Evolutionary conservation across 2,797 vertebrate genomes (phyloP).

Genomic region (Brotula barbata): DNA sequence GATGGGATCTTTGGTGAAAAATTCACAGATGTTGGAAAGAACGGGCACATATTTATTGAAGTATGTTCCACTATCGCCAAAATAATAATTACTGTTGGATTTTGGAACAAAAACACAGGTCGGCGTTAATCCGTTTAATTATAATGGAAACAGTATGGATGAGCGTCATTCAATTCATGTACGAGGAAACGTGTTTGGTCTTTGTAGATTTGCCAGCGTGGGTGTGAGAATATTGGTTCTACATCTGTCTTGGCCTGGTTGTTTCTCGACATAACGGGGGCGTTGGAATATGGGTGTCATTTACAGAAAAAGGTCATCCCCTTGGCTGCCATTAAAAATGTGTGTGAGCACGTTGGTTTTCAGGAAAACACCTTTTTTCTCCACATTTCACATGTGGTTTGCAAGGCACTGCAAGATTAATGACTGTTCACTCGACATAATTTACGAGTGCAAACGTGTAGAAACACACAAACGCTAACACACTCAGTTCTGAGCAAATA

Average conservation of each 20-base stretch:
- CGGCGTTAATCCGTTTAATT: background rate
- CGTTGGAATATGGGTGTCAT: constrained; percentile 50
- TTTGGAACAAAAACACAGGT: too few relatives aligned
- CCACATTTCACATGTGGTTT: constrained; percentile 2
- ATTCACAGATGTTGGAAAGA: constrained; percentile 10
- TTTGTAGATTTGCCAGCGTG: constrained; percentile 31
- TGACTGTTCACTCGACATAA: constrained; percentile 6
- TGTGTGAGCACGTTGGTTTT: background rate
- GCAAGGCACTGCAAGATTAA: background rate
- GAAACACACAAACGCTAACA: constrained; percentile 2
- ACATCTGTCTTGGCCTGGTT: constrained; percentile 46
- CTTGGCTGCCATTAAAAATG: constrained; percentile 11
- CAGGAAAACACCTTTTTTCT: constrained; percentile 11
- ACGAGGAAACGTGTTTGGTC: background rate
- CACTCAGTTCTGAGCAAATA: background rate
- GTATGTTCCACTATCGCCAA: too few relatives aligned
- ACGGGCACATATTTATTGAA: too few relatives aligned
- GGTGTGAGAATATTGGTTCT: constrained; percentile 48
- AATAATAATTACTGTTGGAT: too few relatives aligned
- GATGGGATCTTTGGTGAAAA: background rate
- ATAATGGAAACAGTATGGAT: background rate
- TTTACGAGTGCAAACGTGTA: constrained; percentile 12
- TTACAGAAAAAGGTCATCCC: constrained; percentile 4
- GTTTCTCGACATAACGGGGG: constrained; percentile 23
- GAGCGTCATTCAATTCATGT: constrained; percentile 17